A percentile compares a stretch with the other conserved stretches of the same genome.
These are phyloP conservation scores for Novumbra hubbsi DNA, from an alignment of 2,797 vertebrate species.

Conservation along the genomic window DNA sequence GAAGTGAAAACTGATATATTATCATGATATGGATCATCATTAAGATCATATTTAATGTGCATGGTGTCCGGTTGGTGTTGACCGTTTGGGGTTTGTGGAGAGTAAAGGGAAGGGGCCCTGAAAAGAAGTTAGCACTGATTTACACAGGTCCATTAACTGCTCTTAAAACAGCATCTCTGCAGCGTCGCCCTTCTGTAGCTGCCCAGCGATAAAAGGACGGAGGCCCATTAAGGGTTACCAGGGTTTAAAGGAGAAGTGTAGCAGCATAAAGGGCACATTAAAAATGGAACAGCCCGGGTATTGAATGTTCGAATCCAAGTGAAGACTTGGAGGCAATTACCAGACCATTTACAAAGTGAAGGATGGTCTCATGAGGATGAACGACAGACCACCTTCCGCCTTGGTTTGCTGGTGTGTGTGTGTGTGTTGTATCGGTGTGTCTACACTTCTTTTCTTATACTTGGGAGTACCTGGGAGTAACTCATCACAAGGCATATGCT, in stretches of 20 bases:
- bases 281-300: conserved; percentile 57
- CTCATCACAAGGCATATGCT: too few species aligned
- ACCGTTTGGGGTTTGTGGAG: too few species aligned
- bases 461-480: too few species aligned
- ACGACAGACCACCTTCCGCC: conserved; percentile 19
- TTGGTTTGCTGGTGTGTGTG: background rate
- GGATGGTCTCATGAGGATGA: conserved; percentile 30
- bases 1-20: too few species aligned
- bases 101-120: background rate
- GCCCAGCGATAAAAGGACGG: conserved; percentile 43
- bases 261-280: conserved; percentile 65
- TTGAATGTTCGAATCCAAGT: background rate
- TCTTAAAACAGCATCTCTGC: conserved; percentile 47
- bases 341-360: conserved; percentile 45
- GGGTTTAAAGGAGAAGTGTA: conserved; percentile 57
- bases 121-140: conserved; percentile 17
- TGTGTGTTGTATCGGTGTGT: background rate
- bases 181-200: conserved; percentile 13
- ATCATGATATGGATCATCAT: too few species aligned
- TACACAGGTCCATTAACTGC: conserved; percentile 42
- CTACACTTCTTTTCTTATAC: too few species aligned
- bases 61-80: too few species aligned
- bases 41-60: too few species aligned
- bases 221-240: conserved; percentile 36
- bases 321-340: conserved; percentile 57